A percentile compares a stretch with the other conserved stretches of the same genome.
These are phyloP conservation scores for Diplogasteroides magnus DNA, from an alignment of 1,140 invertebrate genomes.

Conservation along the genomic window DNA sequence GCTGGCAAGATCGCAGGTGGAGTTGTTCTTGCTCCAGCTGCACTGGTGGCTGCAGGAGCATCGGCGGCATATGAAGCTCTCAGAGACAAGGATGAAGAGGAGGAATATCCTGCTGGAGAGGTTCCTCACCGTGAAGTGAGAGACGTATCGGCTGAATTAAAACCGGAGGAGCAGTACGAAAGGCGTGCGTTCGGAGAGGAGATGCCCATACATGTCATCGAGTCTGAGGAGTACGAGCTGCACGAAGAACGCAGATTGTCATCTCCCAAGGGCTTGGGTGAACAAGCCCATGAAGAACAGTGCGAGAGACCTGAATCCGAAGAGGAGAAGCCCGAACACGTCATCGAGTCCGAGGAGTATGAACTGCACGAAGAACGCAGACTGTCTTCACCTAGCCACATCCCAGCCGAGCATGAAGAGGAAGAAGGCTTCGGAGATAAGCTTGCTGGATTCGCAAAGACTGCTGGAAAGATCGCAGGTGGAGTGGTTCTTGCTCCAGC, in stretches of 20 bases:
- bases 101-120: no score
- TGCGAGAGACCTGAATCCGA: not conserved
- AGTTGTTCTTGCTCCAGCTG: constrained; percentile 24
- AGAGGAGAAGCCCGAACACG: not conserved
- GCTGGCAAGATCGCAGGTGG: constrained; percentile 13
- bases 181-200: not conserved
- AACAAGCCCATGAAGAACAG: not conserved
- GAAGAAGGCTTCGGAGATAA: constrained; percentile 20
- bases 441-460: constrained; percentile 23
- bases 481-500: constrained; percentile 29
- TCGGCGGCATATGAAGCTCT: constrained; percentile 20
- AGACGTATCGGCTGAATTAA: no score
- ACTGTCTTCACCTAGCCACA: not conserved
- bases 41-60: constrained; percentile 24
- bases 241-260: not conserved
- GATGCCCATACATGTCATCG: not conserved
- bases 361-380: not conserved
- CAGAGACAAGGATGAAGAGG: not conserved
- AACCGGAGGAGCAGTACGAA: not conserved
- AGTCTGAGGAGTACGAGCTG: not conserved
- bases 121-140: no score
- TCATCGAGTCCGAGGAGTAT: not conserved
- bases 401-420: not conserved
- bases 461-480: constrained; percentile 25
- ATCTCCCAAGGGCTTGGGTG: not conserved